Evolutionary conservation across 1,140 invertebrate genomes (phyloP).

Genomic region (Druon quercuslanigerum): DNA sequence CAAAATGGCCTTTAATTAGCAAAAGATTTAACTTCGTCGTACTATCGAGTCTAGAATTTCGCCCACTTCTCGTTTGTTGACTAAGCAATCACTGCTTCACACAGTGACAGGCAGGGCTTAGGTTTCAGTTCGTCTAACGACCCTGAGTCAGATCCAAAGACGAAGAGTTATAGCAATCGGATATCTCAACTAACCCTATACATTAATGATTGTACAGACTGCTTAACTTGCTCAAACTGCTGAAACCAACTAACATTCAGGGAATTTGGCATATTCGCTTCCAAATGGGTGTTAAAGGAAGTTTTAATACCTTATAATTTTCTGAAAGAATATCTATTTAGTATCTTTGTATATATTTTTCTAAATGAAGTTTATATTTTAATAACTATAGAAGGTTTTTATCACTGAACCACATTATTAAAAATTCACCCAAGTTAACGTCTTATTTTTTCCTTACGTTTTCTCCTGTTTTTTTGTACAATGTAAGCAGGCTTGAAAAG

Average conservation of each 20-base stretch:
- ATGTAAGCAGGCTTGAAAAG: slow-evolving; percentile 25
- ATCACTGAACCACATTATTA: slow-evolving; percentile 2
- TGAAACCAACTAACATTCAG: no score
- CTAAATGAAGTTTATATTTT: not conserved
- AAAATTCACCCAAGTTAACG: not conserved
- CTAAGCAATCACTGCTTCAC: slow-evolving; percentile 16
- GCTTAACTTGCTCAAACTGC: no score
- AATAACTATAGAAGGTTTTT: not conserved
- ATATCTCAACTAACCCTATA: not conserved
- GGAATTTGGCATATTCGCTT: no score
- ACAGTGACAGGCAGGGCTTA: not conserved
- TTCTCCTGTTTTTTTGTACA: slow-evolving; percentile 4
- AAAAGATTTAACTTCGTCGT: not conserved
- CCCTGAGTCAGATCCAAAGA: not conserved
- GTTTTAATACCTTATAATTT: no score
- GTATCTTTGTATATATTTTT: not conserved
- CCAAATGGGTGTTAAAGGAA: no score
- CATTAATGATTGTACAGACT: not conserved
- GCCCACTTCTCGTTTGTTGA: slow-evolving; percentile 16
- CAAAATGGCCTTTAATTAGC: not conserved
- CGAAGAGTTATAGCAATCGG: slow-evolving; percentile 6
- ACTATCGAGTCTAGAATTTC: not conserved
- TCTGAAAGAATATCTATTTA: no score
- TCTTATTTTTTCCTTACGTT: slow-evolving; percentile 15
- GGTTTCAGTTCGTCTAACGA: slow-evolving; percentile 17